Evolutionary conservation across 2,888 invertebrate species (phyloP).

Genomic region (Rhingia campestris): DNA sequence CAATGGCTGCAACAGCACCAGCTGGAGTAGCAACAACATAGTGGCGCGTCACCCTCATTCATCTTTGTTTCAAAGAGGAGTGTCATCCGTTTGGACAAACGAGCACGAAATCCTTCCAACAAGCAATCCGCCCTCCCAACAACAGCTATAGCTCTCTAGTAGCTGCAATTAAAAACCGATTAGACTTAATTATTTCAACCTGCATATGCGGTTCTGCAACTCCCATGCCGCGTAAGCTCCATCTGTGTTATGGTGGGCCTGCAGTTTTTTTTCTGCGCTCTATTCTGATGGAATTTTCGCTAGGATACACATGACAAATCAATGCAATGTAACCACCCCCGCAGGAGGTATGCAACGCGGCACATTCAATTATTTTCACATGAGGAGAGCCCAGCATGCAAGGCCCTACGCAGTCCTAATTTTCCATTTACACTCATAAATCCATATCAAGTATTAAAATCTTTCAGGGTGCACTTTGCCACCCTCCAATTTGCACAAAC

Average conservation of each 20-base stretch:
- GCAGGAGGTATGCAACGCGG: conserved; percentile 39
- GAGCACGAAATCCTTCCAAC: conserved; percentile 56
- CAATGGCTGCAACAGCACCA: conserved; percentile 18
- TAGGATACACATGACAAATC: conserved; percentile 69
- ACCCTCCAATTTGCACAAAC: conserved; percentile 62
- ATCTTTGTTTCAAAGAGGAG: conserved; percentile 72
- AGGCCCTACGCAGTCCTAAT: conserved; percentile 50
- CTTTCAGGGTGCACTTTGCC: conserved; percentile 64
- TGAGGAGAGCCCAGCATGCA: conserved; percentile 19
- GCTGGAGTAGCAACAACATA: conserved; percentile 21
- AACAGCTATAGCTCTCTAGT: conserved; percentile 49
- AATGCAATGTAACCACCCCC: conserved; percentile 31
- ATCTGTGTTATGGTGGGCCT: not conserved
- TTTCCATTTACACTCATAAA: conserved; percentile 71
- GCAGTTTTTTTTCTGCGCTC: not conserved
- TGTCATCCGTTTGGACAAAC: conserved; percentile 71
- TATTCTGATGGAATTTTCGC: conserved; percentile 59
- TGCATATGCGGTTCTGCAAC: conserved; percentile 59
- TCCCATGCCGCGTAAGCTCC: not conserved
- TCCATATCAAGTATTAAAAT: conserved; percentile 65
- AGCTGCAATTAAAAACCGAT: conserved; percentile 73
- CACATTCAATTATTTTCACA: conserved; percentile 59
- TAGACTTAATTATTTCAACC: conserved; percentile 71
- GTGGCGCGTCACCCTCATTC: conserved; percentile 65
- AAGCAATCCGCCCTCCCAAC: not conserved